Percentiles rank a stretch among this genome's conserved stretches.
Evolutionary conservation across 2,113 vertebrate genomes (phyloP).

Genomic region (Maccullochella peelii): DNA sequence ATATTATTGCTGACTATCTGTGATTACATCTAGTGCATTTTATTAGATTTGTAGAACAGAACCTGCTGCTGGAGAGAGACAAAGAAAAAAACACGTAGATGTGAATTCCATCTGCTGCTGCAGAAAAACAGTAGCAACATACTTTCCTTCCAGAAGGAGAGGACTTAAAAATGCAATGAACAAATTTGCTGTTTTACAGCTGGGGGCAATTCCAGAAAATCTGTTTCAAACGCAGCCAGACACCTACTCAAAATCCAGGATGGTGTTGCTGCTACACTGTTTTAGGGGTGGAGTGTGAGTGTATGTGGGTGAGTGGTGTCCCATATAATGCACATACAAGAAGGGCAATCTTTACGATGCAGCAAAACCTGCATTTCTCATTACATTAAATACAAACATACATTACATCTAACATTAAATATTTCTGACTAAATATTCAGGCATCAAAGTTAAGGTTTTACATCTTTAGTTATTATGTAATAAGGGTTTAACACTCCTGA

Average conservation of each 20-base stretch:
- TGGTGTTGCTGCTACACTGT: slow-evolving; percentile 26
- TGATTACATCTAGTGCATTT: not conserved
- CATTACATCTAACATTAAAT: too few relatives aligned
- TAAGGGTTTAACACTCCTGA: too few relatives aligned
- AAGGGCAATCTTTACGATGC: not conserved
- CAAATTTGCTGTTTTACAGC: slow-evolving; percentile 50
- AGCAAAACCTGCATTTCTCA: not conserved
- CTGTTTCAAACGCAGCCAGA: slow-evolving; percentile 41
- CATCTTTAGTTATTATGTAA: too few relatives aligned
- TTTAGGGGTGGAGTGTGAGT: not conserved
- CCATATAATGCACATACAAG: not conserved
- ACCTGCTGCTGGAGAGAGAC: not conserved
- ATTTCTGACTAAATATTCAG: too few relatives aligned
- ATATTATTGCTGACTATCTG: not conserved
- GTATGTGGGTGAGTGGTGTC: slow-evolving; percentile 3
- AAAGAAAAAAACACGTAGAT: not conserved
- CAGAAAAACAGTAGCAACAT: not conserved
- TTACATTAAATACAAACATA: too few relatives aligned
- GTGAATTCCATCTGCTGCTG: not conserved
- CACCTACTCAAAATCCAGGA: slow-evolving; percentile 46
- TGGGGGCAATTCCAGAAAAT: slow-evolving; percentile 35
- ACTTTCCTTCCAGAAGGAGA: not conserved
- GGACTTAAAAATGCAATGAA: slow-evolving; percentile 50
- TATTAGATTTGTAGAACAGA: not conserved
- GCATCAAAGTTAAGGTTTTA: too few relatives aligned